Evolutionary conservation across 2,888 invertebrate genomes (phyloP).

Genomic region (Tribolium freemani): DNA sequence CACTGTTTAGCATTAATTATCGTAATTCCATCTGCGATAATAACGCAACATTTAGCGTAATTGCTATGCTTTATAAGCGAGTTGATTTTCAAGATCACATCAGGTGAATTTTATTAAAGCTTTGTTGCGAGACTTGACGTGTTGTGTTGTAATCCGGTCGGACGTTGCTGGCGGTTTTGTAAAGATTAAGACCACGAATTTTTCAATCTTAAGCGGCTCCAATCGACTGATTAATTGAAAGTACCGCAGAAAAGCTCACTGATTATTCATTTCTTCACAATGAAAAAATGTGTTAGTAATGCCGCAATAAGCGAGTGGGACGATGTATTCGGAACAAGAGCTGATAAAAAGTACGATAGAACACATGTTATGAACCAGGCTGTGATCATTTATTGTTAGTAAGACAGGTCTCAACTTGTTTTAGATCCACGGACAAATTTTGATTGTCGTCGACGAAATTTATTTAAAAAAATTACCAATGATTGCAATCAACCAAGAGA

Average conservation of each 20-base stretch:
- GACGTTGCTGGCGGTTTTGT: neutral
- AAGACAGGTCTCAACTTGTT: constrained; percentile 34
- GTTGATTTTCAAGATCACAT: neutral
- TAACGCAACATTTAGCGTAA: constrained; percentile 30
- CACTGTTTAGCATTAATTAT: constrained; percentile 36
- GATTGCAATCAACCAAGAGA: too few relatives aligned
- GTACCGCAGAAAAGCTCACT: constrained; percentile 20
- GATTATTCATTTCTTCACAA: constrained; percentile 15
- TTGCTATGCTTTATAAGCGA: constrained; percentile 1
- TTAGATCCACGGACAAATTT: constrained; percentile 11
- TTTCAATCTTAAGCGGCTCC: constrained; percentile 8
- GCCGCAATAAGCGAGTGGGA: constrained; percentile 3
- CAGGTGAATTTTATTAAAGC: neutral
- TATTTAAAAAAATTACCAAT: too few relatives aligned
- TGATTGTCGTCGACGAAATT: neutral
- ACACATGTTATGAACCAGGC: constrained; percentile 28
- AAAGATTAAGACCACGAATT: neutral
- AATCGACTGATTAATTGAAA: constrained; percentile 23
- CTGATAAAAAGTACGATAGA: constrained; percentile 29
- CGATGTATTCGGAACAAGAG: constrained; percentile 7
- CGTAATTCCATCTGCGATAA: constrained; percentile 36
- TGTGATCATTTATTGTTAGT: constrained; percentile 28
- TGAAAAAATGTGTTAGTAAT: constrained; percentile 18
- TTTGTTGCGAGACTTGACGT: neutral
- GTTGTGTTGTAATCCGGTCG: neutral